Percentiles rank a stretch among this genome's conserved stretches.
Evolutionary conservation across 1,140 invertebrate genomes (phyloP).

Genomic region (Cephus cinctus): DNA sequence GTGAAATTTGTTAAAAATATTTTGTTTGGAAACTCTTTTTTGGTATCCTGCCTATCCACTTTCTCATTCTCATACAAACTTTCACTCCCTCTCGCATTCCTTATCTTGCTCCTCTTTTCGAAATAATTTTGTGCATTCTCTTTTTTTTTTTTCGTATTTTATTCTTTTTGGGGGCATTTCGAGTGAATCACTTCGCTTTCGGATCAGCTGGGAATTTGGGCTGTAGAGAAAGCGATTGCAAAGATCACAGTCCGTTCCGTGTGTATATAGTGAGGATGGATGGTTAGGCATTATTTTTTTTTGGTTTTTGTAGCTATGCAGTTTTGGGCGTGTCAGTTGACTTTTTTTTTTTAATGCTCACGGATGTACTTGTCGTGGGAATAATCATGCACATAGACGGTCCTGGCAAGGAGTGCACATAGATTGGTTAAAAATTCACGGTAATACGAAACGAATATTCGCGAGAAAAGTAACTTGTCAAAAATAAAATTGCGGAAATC

Average conservation of each 20-base stretch:
- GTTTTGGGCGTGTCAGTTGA: slow-evolving; percentile 1
- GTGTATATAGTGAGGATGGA: no score
- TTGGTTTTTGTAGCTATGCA: no score
- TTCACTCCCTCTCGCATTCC: no score
- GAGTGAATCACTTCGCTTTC: background rate
- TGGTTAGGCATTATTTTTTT: slow-evolving; percentile 10
- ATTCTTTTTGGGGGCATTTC: background rate
- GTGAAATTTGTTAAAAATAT: no score
- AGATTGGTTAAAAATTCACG: no score
- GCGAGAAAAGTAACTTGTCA: background rate
- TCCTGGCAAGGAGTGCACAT: no score
- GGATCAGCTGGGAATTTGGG: slow-evolving; percentile 4
- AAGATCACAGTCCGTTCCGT: slow-evolving; percentile 46
- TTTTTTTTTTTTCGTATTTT: background rate
- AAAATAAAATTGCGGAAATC: background rate
- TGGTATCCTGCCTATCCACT: no score
- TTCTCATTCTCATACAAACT: no score
- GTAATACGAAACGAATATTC: background rate
- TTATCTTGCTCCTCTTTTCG: no score
- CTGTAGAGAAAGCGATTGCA: slow-evolving; percentile 40
- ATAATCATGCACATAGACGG: no score
- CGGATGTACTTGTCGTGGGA: no score
- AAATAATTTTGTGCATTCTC: background rate
- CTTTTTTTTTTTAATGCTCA: slow-evolving; percentile 6
- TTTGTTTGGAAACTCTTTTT: no score